These are phyloP conservation scores for Aphelenchoides besseyi DNA, from an alignment of 1,140 invertebrate genomes.

Conservation along the genomic window DNA sequence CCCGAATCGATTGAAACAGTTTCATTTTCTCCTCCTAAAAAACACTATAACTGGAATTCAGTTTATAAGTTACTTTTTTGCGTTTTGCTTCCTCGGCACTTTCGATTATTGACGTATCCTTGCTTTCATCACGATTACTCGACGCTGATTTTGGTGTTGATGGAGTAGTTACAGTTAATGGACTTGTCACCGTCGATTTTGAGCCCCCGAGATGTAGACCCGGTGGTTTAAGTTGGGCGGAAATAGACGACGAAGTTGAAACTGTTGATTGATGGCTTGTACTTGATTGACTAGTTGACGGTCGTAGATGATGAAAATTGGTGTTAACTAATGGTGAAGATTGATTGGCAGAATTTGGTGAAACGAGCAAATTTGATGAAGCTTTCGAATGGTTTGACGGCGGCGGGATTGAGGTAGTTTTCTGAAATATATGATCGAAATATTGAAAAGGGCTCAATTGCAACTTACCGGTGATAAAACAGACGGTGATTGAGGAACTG, in stretches of 20 bases:
- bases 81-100: neutral
- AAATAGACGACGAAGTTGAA: neutral
- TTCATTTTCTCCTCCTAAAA: slow-evolving; percentile 9
- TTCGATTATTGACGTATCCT: neutral
- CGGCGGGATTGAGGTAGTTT: neutral
- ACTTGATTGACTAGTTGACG: neutral
- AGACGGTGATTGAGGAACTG: neutral
- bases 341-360: neutral
- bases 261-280: neutral
- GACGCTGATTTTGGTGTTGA: slow-evolving; percentile 8
- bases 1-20: slow-evolving; percentile 6
- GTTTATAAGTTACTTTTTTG: neutral
- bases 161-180: neutral
- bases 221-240: neutral
- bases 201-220: neutral
- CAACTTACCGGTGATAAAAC: neutral
- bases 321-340: neutral
- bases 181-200: slow-evolving; percentile 9
- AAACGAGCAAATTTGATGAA: neutral
- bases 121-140: neutral
- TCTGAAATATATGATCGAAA: too few relatives aligned
- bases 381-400: neutral
- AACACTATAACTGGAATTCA: neutral
- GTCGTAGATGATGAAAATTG: neutral
- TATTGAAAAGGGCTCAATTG: too few relatives aligned